Evolutionary conservation across 1,140 invertebrate genomes (phyloP).

Genomic region (Hydropsyche tenuis): DNA sequence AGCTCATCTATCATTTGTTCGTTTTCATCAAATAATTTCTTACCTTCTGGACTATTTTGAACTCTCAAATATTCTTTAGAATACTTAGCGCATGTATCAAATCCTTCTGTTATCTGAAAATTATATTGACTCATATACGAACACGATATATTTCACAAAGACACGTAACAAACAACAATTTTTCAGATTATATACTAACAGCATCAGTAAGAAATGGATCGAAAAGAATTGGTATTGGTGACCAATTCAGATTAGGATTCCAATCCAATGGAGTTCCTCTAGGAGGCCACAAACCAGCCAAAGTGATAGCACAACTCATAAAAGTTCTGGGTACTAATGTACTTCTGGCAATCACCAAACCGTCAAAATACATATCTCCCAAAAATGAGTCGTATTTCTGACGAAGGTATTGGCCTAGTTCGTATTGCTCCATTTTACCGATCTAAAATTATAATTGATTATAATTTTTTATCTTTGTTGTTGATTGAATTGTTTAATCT

Average conservation of each 20-base stretch:
- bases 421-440: slow-evolving; percentile 69
- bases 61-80: no score
- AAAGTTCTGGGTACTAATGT: slow-evolving; percentile 77
- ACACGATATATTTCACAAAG: no score
- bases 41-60: no score
- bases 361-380: slow-evolving; percentile 64
- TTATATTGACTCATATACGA: no score
- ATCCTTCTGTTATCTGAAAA: no score
- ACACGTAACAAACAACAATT: no score
- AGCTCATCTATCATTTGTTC: slow-evolving; percentile 64
- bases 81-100: no score
- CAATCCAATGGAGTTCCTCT: slow-evolving; percentile 65
- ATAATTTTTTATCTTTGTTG: no score
- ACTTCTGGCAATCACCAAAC: slow-evolving; percentile 70
- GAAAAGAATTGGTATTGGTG: slow-evolving; percentile 76
- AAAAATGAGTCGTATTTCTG: slow-evolving; percentile 69
- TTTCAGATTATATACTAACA: slow-evolving; percentile 58
- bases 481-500: slow-evolving; percentile 51
- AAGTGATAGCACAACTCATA: slow-evolving; percentile 73
- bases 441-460: slow-evolving; percentile 56
- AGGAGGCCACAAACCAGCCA: slow-evolving; percentile 77
- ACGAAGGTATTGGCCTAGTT: slow-evolving; percentile 68
- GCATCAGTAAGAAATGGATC: slow-evolving; percentile 68
- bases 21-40: slow-evolving; percentile 61
- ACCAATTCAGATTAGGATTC: slow-evolving; percentile 72